Conservation (phyloP, 2,113 vertebrate genomes). For the Aleadryas rufinucha region DNA sequence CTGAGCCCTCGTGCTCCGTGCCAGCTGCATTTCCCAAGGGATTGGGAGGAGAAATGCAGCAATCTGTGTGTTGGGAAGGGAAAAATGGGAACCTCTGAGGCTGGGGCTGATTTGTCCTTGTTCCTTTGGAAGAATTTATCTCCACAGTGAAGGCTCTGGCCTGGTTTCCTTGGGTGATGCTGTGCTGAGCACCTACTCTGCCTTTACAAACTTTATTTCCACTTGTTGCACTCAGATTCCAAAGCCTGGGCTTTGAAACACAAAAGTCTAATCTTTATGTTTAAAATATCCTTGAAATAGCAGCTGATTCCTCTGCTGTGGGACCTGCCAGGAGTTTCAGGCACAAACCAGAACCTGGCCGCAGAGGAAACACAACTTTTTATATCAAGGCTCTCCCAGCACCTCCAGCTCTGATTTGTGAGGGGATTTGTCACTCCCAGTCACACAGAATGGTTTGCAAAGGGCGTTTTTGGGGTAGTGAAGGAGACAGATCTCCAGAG, state of each 20-base stretch:
- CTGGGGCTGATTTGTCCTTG: neutral
- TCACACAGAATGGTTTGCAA: neutral
- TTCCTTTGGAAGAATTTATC: neutral
- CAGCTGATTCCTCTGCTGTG: neutral
- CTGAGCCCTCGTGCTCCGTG: neutral
- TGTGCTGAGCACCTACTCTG: neutral
- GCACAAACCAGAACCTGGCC: neutral
- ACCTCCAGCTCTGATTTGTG: neutral
- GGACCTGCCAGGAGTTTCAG: neutral
- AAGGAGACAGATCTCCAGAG: neutral
- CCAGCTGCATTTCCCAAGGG: neutral
- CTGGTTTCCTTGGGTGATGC: neutral
- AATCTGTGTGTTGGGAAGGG: neutral
- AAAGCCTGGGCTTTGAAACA: neutral
- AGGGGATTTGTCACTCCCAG: neutral
- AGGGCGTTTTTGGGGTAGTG: neutral
- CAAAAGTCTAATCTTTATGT: neutral
- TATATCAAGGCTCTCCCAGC: neutral
- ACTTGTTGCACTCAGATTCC: neutral
- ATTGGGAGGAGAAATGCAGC: neutral
- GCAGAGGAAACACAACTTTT: neutral
- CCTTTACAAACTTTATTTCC: neutral
- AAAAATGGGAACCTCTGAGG: neutral
- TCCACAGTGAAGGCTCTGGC: neutral
- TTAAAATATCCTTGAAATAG: neutral